Conservation (phyloP, 2,888 invertebrate species). For the Chalcosyrphus nemorum region DNA sequence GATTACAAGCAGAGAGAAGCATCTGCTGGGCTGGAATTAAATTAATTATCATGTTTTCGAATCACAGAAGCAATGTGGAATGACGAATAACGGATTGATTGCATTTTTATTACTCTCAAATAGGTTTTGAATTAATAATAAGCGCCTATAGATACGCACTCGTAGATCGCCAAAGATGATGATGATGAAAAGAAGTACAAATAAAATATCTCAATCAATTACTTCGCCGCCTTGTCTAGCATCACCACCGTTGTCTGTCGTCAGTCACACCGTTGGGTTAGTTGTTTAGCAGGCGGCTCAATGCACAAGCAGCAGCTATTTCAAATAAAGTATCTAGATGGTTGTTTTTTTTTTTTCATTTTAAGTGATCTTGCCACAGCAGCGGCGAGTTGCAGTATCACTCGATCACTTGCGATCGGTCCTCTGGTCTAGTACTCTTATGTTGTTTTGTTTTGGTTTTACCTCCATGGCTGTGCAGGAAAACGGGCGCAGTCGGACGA, state of each 20-base stretch:
- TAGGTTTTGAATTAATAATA: conserved; percentile 63
- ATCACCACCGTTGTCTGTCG: conserved; percentile 6
- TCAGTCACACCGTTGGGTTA: conserved; percentile 12
- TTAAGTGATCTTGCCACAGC: conserved; percentile 36
- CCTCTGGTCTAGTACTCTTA: neutral
- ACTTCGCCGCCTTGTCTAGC: conserved; percentile 69
- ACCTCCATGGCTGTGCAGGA: neutral
- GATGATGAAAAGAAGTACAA: conserved; percentile 10
- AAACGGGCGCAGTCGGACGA: conserved; percentile 33
- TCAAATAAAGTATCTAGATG: conserved; percentile 42
- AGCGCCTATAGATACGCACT: neutral
- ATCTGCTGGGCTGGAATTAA: no score
- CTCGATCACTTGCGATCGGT: conserved; percentile 5
- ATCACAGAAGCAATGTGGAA: neutral
- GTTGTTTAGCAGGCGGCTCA: neutral
- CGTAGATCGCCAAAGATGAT: conserved; percentile 2
- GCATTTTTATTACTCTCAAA: conserved; percentile 60
- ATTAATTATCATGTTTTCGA: conserved; percentile 7
- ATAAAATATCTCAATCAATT: conserved; percentile 75
- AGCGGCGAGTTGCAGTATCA: conserved; percentile 6
- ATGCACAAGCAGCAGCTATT: conserved; percentile 23
- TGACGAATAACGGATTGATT: conserved; percentile 55
- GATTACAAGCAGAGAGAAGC: no score
- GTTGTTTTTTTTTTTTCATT: no score
- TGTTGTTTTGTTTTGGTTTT: neutral